Evolutionary conservation across 2,113 vertebrate species (phyloP).

Genomic region (Neolamprologus falcicula): DNA sequence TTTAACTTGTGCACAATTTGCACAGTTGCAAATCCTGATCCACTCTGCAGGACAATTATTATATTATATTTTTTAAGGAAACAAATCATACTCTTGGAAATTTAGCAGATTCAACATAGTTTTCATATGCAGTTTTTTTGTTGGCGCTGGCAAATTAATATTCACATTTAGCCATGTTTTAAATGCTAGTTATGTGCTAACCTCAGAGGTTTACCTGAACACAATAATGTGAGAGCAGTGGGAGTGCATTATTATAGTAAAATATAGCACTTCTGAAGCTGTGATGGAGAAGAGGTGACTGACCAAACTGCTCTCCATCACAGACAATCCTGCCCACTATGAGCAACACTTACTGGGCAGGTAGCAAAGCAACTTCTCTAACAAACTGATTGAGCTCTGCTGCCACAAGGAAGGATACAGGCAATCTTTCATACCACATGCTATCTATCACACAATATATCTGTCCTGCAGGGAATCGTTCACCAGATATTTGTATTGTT

Average conservation of each 20-base stretch:
- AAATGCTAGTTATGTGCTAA: background rate
- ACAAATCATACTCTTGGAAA: rapidly evolving
- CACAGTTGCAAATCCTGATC: background rate
- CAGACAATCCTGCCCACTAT: background rate
- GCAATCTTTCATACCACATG: background rate
- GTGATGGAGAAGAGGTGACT: background rate
- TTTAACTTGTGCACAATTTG: background rate
- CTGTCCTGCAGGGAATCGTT: rapidly evolving
- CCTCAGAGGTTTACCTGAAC: background rate
- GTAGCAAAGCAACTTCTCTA: background rate
- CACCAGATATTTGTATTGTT: background rate
- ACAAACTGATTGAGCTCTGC: background rate
- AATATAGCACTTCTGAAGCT: background rate
- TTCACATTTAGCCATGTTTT: background rate
- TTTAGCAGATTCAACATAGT: background rate
- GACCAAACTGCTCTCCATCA: background rate
- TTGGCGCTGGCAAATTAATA: background rate
- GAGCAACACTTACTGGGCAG: background rate
- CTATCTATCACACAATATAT: background rate
- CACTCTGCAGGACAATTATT: rapidly evolving
- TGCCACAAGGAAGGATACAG: background rate
- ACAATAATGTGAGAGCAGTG: background rate
- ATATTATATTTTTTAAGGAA: rapidly evolving
- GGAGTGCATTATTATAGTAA: background rate
- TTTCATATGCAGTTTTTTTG: background rate